phyloP scores from a whole-genome alignment of 2,797 vertebrate genomes.

The Siniperca scherzeri region DNA sequence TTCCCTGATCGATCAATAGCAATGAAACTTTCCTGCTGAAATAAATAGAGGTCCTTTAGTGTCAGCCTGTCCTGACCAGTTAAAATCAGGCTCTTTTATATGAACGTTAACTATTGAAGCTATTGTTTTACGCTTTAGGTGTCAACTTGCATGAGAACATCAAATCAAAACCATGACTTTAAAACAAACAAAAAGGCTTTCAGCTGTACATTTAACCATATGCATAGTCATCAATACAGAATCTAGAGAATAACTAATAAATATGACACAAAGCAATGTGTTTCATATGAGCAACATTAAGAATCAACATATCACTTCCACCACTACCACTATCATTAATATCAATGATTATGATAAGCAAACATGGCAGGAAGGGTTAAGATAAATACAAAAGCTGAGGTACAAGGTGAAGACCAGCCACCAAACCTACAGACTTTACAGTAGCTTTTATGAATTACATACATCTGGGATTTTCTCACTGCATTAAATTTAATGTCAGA shows the following conservation, averaged over 20 bases:
- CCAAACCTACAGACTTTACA: constrained; percentile 63
- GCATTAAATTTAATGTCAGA: constrained; percentile 46
- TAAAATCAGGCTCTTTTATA: constrained; percentile 10
- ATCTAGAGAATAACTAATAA: constrained; percentile 71
- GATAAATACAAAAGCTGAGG: constrained; percentile 63
- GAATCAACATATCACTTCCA: constrained; percentile 71
- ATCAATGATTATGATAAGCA: constrained; percentile 71
- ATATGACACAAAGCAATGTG: constrained; percentile 76
- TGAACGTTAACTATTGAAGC: constrained; percentile 19
- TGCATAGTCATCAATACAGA: constrained; percentile 84
- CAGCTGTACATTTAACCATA: constrained; percentile 74
- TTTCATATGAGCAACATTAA: constrained; percentile 66
- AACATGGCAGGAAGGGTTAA: constrained; percentile 54
- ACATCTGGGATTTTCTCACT: constrained; percentile 42
- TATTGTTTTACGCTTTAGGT: constrained; percentile 33
- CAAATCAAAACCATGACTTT: constrained; percentile 37
- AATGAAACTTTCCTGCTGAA: constrained; percentile 49
- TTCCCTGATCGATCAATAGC: constrained; percentile 67
- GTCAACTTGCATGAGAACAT: constrained; percentile 41
- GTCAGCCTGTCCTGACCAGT: constrained; percentile 14
- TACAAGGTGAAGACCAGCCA: constrained; percentile 67
- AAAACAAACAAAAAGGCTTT: constrained; percentile 54
- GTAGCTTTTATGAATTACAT: constrained; percentile 45
- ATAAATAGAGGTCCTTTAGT: constrained; percentile 41
- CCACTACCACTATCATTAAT: constrained; percentile 77